Evolutionary conservation across 2,888 invertebrate species (phyloP).

Genomic region (Agrochola circellaris): DNA sequence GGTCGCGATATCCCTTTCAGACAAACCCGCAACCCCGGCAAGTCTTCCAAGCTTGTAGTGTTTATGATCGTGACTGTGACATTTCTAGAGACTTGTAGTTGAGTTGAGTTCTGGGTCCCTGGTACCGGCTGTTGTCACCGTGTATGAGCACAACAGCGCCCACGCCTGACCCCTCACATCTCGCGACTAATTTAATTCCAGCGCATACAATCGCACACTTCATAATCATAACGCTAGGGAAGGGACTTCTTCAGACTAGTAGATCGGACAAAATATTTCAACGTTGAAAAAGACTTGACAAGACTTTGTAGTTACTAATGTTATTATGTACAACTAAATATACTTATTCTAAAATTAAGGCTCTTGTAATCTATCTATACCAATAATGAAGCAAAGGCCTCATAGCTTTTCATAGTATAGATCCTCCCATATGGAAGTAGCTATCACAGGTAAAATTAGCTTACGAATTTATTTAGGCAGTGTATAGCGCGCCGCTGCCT

Average conservation of each 20-base stretch:
- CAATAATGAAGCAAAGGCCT: no score
- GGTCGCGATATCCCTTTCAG: no score
- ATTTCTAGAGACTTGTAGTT: neutral
- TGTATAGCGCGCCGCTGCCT: no score
- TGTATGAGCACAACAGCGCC: constrained; percentile 66
- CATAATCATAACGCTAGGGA: constrained; percentile 71
- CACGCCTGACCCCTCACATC: constrained; percentile 75
- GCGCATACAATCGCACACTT: constrained; percentile 73
- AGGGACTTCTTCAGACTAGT: constrained; percentile 27
- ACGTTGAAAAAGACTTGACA: neutral
- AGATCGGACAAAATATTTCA: neutral
- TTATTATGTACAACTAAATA: no score
- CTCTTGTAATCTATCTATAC: no score
- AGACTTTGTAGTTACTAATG: no score
- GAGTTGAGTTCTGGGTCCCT: neutral
- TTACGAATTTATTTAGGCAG: no score
- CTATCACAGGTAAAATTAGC: no score
- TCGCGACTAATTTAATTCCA: constrained; percentile 82
- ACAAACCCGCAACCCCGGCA: no score
- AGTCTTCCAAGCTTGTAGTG: neutral
- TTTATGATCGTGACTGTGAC: neutral
- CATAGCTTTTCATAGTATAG: no score
- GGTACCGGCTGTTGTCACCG: constrained; percentile 34
- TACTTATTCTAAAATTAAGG: no score
- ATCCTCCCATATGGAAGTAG: no score